Evolutionary conservation across 2,888 invertebrate species (phyloP), one percentile per base, ranked within the genome.

Genomic region (Proisotoma minuta): DNA sequence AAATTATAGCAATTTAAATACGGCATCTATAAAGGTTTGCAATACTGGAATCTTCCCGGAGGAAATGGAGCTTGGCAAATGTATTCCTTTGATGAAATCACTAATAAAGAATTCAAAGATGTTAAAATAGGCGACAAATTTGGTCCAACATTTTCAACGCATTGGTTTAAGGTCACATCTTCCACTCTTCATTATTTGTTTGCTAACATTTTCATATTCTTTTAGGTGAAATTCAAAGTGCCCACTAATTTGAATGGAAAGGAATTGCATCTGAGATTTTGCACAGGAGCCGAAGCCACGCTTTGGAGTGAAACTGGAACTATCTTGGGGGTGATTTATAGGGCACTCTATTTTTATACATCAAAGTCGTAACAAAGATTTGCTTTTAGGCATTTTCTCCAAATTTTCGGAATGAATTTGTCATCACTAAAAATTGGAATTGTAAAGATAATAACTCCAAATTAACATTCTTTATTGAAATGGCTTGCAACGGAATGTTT

Each of bases 401-500:
- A 10, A 68, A 65, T 8, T 70, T 65, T 54, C 63, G 75, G 4
- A 70, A 74, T 47, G 71, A 71, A 47, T 75, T 62, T 52, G 47
- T 64, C 4, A 57, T 75, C 24, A 69, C 73, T 24, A 68, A 69
- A 40, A 51, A 54, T 10, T 71, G 74, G 67, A 27, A 60, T 26
- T n/a, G n/a, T n/a, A n/a, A n/a, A n/a, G 57, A 51, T 12, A 43
- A 51, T 5, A 67, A 69, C 26, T 57, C 60, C n/a, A 53, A 66
- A 2, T 59, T 69, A 12, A 68, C 68, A 3, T 74, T 77, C 52
- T 80, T 78, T 68, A 74, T 82, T 39, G 81, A 82, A 75, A 79
- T 81, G 79, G 79, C 80, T 0, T 80, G 80, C 68, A 81, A 80
- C 71, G 77, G 75, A 10, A 70, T 80, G 72, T 78, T 81, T 75